phyloP scores from a whole-genome alignment of 2,888 invertebrate species.

The Andrena dorsata region DNA sequence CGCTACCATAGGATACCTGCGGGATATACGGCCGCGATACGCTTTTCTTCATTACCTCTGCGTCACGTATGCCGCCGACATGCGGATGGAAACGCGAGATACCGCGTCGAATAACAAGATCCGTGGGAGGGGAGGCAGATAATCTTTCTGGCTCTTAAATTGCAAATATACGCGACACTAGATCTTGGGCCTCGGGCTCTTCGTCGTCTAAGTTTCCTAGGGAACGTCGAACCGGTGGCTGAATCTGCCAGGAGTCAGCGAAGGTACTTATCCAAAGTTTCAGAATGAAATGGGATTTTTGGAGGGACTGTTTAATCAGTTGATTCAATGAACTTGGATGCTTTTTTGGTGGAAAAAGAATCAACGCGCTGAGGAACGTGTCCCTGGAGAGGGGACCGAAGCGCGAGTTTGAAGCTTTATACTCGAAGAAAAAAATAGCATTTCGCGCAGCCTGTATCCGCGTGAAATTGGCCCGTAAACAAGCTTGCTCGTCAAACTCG shows the following conservation, averaged over 20 bases:
- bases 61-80: slow-evolving; percentile 66
- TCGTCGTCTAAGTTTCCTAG: too few species aligned
- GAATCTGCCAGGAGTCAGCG: too few species aligned
- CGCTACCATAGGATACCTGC: slow-evolving; percentile 40
- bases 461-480: slow-evolving; percentile 72
- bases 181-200: background rate
- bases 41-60: slow-evolving; percentile 61
- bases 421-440: slow-evolving; percentile 58
- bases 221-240: too few species aligned
- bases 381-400: slow-evolving; percentile 49
- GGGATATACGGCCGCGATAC: slow-evolving; percentile 58
- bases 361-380: slow-evolving; percentile 25
- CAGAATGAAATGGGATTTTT: too few species aligned
- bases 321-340: slow-evolving; percentile 1
- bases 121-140: background rate
- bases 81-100: slow-evolving; percentile 25
- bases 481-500: slow-evolving; percentile 72
- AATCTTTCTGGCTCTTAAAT: slow-evolving; percentile 16
- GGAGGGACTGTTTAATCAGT: slow-evolving; percentile 4
- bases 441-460: slow-evolving; percentile 67
- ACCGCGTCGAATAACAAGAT: slow-evolving; percentile 31
- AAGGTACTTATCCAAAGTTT: too few species aligned
- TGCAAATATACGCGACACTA: slow-evolving; percentile 13
- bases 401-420: slow-evolving; percentile 63
- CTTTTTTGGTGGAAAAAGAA: slow-evolving; percentile 11